These are phyloP conservation scores for Macrophya annulata DNA, from an alignment of 2,888 invertebrate species.

Conservation along the genomic window DNA sequence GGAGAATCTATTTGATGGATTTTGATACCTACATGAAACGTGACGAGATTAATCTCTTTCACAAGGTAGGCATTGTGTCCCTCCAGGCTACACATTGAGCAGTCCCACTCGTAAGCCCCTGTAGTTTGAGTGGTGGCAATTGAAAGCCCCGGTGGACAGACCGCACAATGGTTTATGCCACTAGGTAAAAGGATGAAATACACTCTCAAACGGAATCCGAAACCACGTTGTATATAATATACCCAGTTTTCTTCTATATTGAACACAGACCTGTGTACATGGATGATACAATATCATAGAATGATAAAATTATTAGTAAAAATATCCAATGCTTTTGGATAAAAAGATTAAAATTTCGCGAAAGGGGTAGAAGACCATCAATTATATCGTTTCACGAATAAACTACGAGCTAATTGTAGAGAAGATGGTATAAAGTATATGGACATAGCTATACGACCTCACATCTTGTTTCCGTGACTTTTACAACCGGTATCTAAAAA, in stretches of 20 bases:
- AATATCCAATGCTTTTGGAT: not conserved
- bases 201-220: slow-evolving; percentile 27
- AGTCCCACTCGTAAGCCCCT: not conserved
- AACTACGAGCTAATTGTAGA: slow-evolving; percentile 47
- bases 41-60: slow-evolving; percentile 49
- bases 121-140: slow-evolving; percentile 24
- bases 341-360: slow-evolving; percentile 17
- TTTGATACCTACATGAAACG: slow-evolving; percentile 20
- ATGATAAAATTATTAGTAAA: not conserved
- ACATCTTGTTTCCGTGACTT: slow-evolving; percentile 42
- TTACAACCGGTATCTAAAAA: slow-evolving; percentile 30
- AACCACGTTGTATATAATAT: not conserved
- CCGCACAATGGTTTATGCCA: slow-evolving; percentile 23
- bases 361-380: slow-evolving; percentile 21
- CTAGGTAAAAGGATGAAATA: not conserved
- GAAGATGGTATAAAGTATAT: not conserved
- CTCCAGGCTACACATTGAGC: not conserved
- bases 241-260: not conserved
- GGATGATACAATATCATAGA: too few relatives aligned
- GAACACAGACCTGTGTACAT: too few relatives aligned
- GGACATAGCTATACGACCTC: not conserved
- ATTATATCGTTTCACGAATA: not conserved
- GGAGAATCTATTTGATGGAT: not conserved
- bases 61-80: slow-evolving; percentile 27
- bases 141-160: slow-evolving; percentile 11